Evolutionary conservation across 2,888 invertebrate genomes (phyloP), one percentile per base, ranked within the genome.

Genomic region (Epicampocera succincta): DNA sequence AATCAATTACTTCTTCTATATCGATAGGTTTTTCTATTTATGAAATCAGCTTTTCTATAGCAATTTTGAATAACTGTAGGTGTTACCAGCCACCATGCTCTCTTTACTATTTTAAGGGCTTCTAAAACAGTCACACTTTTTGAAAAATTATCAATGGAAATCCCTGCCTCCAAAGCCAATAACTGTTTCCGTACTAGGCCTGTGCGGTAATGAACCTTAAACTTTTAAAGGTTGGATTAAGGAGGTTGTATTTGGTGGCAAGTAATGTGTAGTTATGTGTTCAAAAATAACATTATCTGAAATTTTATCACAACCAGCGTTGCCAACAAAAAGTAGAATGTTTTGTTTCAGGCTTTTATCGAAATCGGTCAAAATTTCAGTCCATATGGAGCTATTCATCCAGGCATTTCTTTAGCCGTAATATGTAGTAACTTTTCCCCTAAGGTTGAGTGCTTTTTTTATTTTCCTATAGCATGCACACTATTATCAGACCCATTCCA

Each of bases 401-500:
- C 69, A 82, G 11, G 66, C 69, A 38, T 74, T 69, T 15, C 11
- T 15, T 50, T 82, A 68, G 6, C 19, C 66, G 44, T 66, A 78
- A 38, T 78, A 78, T 19, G 52, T 25, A 33, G 72, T 68, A 13
- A 54, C 19, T 69, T 82, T 71, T 69, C 73, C 77, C 29, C 77
- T 61, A 52, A 50, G 77, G 65, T 68, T 52, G 42, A 60, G 54
- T 29, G 73, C 11, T 66, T 44, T 44, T 76, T 77, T 52, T 38
- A 44, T 48, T 78, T 78, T 21, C 81, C 69, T 63, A 82, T 71
- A 19, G 56, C 71, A 65, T 78, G 74, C 44, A 82, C 56, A 33
- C 25, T 56, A 48, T 78, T 78, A 38, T 78, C 74, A 8, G 78
- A 76, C 13, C 72, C 80, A 42, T 65, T 25, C 25, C 61, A 61